Percentiles rank a stretch among this genome's conserved stretches.
Conservation (phyloP, 2,797 vertebrate species). For the Thunnus albacares region DNA sequence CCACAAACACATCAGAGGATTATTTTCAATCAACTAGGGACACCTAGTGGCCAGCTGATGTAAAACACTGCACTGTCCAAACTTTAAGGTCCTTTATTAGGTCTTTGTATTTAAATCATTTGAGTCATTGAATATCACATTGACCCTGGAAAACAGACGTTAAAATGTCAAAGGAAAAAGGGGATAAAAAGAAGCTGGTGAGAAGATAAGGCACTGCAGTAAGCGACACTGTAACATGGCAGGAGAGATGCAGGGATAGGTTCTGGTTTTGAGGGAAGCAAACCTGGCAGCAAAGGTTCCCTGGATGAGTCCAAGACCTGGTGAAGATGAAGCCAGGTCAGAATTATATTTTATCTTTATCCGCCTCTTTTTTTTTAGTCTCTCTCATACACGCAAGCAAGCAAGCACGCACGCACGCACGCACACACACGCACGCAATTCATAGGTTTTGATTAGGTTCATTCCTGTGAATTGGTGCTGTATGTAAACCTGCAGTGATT, state of each 20-base stretch:
- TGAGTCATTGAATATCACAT: conserved; percentile 20
- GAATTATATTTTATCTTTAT: conserved; percentile 34
- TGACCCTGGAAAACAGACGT: conserved; percentile 67
- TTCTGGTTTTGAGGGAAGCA: conserved; percentile 69
- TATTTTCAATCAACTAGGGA: conserved; percentile 54
- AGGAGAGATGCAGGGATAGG: conserved; percentile 35
- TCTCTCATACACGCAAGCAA: no score
- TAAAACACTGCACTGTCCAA: conserved; percentile 9
- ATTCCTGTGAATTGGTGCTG: no score
- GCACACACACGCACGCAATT: background rate
- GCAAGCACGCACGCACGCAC: background rate
- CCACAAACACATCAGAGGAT: background rate
- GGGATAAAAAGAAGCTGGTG: conserved; percentile 34
- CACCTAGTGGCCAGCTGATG: conserved; percentile 68
- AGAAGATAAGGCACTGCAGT: conserved; percentile 41
- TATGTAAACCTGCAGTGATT: no score
- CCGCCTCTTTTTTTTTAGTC: background rate
- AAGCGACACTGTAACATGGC: conserved; percentile 44
- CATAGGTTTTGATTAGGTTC: no score
- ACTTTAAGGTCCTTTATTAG: background rate
- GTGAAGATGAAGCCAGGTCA: conserved; percentile 84
- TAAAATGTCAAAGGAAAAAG: conserved; percentile 46
- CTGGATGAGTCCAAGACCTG: conserved; percentile 90
- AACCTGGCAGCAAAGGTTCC: conserved; percentile 91
- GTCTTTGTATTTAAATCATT: conserved; percentile 13